phyloP scores from a whole-genome alignment of 2,113 vertebrate species.

The Phodopus roborovskii region DNA sequence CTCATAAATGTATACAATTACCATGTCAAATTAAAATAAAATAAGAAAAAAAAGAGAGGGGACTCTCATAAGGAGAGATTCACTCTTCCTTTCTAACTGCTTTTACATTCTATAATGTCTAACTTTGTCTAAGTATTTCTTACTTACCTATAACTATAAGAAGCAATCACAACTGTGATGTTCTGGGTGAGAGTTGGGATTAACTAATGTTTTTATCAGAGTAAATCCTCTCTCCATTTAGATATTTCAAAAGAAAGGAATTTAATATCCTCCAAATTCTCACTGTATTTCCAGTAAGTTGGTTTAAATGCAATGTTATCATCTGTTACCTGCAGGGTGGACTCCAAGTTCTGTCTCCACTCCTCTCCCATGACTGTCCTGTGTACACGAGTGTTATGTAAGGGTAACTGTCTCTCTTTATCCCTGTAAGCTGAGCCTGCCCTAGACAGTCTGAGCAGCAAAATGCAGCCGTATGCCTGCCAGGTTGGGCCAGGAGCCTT shows the following conservation, averaged over 20 bases:
- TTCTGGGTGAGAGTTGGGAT: neutral
- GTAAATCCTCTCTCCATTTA: neutral
- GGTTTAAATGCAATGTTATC: neutral
- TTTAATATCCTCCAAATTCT: neutral
- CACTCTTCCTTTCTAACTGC: neutral
- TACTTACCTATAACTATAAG: neutral
- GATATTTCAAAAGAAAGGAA: neutral
- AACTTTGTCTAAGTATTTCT: neutral
- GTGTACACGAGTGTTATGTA: neutral
- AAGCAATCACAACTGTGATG: neutral
- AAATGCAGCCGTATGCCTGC: accelerated
- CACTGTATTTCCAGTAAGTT: neutral
- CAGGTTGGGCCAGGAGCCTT: no score
- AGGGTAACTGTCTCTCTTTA: no score
- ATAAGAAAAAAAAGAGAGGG: neutral
- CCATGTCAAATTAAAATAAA: neutral
- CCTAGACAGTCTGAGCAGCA: no score
- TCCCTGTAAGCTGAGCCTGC: neutral
- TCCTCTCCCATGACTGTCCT: neutral
- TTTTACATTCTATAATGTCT: neutral
- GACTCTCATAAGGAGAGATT: neutral
- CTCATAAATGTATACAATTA: neutral
- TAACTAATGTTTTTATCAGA: neutral
- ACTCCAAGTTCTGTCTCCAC: neutral
- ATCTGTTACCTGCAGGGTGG: neutral